Base-by-base conservation (phyloP, 2,888 invertebrate species). In the Himalopsyche tibetana region DNA sequence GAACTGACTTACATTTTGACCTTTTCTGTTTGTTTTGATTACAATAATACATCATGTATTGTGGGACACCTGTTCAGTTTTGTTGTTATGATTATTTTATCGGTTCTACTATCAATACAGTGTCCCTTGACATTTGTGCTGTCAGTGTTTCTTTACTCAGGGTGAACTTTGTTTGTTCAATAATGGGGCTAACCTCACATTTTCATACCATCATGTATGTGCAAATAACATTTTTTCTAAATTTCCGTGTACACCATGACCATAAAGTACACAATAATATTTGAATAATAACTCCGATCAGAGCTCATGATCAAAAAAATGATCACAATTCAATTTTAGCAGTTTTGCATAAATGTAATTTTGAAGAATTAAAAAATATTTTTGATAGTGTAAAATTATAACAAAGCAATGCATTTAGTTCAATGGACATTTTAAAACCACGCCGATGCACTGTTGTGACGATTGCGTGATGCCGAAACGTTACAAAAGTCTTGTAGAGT, bases 111-210 rank as follows among this genome's bases (percentile, higher is more conserved):
- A 63, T 19, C 63, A 28, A 19, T 4, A 51, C 5, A 15, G 12
- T n/a, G 63, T 63, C 63, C 63, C 28, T 63, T 63, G 63, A 28
- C 28, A 63, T 63, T 63, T 63, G 9, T 63, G 63, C 3, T 63
- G 63, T 63, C 63, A 63, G n/a, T 63, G 8, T 63, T 19, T 63
- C 63, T 63, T 63, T 63, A 28, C 63, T 19, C 19, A 63, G 63
- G 63, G 19, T 63, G 63, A 63, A 63, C 28, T 63, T 63, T 63
- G 63, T 63, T 63, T 63, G 63, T 63, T 63, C 63, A 63, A 63
- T 63, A 63, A 63, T 63, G 28, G 63, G 28, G 19, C 28, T 63
- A 19, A 63, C 63, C 63, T 63, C 63, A 63, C 63, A 28, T 63
- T 15, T 5, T 19, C 63, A 11, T 19, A 12, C 19, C 28, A 28